Percentiles rank a stretch among this genome's conserved stretches.
These are phyloP conservation scores for Lytechinus variegatus DNA, from an alignment of 35 echinoderm and acorn worm genomes.

Conservation along the genomic window DNA sequence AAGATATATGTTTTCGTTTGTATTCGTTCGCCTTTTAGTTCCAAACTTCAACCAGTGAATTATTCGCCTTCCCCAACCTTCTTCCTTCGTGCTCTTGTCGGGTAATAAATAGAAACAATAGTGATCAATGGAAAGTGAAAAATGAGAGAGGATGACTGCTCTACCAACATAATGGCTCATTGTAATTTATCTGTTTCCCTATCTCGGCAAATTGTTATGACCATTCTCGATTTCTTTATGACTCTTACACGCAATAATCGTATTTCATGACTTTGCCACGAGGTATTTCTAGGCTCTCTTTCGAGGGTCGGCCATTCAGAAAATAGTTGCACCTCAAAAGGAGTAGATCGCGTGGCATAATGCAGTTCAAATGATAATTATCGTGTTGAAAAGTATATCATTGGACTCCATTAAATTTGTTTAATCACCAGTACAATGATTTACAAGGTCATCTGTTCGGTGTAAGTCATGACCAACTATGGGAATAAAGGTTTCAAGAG, in stretches of 20 bases:
- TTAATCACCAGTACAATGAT: neutral
- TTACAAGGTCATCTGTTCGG: neutral
- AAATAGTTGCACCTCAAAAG: neutral
- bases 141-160: neutral
- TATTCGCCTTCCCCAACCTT: too few relatives aligned
- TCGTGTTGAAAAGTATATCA: neutral
- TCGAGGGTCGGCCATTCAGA: neutral
- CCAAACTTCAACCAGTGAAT: neutral
- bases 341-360: neutral
- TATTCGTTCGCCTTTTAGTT: neutral
- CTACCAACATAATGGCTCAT: neutral
- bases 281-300: neutral
- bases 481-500: too few relatives aligned
- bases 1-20: neutral
- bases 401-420: neutral
- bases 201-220: slow-evolving; percentile 27
- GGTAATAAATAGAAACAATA: neutral
- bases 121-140: neutral
- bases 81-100: too few relatives aligned
- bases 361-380: neutral
- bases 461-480: neutral
- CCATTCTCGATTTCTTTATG: slow-evolving; percentile 36
- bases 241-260: slow-evolving; percentile 14
- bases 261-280: neutral
- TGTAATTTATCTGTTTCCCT: slow-evolving; percentile 39